phyloP scores from a whole-genome alignment of 2,113 vertebrate species.

The Tragelaphus imberbis region DNA sequence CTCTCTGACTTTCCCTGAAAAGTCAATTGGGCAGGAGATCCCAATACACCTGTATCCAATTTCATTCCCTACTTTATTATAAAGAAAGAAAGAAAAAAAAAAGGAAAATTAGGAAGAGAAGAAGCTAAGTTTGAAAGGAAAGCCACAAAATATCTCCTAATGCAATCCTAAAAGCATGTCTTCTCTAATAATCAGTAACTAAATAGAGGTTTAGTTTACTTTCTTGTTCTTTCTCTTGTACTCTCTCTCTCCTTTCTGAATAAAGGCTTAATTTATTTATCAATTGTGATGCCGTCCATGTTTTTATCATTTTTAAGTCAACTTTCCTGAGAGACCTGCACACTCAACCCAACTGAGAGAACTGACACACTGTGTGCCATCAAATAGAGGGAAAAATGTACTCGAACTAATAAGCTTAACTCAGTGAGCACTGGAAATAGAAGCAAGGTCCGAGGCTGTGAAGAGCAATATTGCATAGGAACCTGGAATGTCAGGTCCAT shows the following conservation, averaged over 20 bases:
- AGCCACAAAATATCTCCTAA: not conserved
- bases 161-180: not conserved
- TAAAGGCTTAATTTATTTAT: not conserved
- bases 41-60: not conserved
- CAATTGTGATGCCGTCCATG: not conserved
- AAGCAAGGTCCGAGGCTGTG: too few relatives aligned
- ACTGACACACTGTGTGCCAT: not conserved
- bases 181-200: not conserved
- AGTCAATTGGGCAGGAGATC: not conserved
- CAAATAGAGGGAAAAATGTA: not conserved
- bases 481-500: too few relatives aligned
- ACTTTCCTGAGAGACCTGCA: not conserved
- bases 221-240: not conserved
- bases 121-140: not conserved
- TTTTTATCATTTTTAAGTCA: not conserved
- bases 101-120: not conserved
- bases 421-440: not conserved
- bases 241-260: not conserved
- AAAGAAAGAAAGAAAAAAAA: not conserved
- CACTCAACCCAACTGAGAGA: not conserved
- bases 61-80: not conserved
- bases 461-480: too few relatives aligned
- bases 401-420: accelerated
- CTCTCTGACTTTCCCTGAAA: not conserved
- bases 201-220: not conserved